A percentile compares a stretch with the other conserved stretches of the same genome.
Evolutionary conservation across 2,113 vertebrate genomes (phyloP).

Genomic region (Caracal caracal): DNA sequence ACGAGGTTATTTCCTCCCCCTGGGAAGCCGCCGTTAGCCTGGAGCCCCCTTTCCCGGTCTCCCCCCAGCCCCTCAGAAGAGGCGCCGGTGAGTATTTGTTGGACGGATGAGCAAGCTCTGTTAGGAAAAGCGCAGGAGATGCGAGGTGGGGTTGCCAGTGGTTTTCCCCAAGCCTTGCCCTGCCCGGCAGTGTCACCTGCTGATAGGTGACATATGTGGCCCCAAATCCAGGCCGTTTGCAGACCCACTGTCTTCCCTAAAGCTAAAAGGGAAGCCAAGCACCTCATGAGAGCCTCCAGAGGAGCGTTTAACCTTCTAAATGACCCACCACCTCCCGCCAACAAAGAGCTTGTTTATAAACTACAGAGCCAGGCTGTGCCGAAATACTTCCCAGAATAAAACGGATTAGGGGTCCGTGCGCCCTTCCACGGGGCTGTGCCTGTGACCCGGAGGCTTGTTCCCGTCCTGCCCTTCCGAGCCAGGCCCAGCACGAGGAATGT

Average conservation of each 20-base stretch:
- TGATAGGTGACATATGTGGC: background rate
- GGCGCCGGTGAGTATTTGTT: too few species aligned
- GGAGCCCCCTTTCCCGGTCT: background rate
- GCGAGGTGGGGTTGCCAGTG: fast-evolving
- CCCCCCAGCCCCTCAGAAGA: background rate
- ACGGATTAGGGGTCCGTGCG: constrained; percentile 75
- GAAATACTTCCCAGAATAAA: constrained; percentile 81
- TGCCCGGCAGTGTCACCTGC: background rate
- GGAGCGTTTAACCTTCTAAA: background rate
- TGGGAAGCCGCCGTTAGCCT: background rate
- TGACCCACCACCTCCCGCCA: constrained; percentile 64
- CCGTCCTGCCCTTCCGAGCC: background rate
- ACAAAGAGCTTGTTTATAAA: constrained; percentile 83
- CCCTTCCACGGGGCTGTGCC: constrained; percentile 59
- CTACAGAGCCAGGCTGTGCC: constrained; percentile 5
- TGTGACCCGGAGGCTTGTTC: background rate
- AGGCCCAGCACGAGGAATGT: constrained; percentile 80
- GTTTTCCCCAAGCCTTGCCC: background rate
- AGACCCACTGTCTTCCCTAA: background rate
- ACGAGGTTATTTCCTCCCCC: too few species aligned
- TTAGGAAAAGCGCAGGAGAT: background rate
- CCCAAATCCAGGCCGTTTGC: background rate
- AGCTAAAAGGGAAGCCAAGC: background rate
- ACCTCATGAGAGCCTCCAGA: background rate
- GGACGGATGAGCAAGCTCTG: background rate